Percentiles rank a stretch among this genome's conserved stretches.
Conservation (phyloP, 2,888 invertebrate genomes). For the Phasia obesa region DNA sequence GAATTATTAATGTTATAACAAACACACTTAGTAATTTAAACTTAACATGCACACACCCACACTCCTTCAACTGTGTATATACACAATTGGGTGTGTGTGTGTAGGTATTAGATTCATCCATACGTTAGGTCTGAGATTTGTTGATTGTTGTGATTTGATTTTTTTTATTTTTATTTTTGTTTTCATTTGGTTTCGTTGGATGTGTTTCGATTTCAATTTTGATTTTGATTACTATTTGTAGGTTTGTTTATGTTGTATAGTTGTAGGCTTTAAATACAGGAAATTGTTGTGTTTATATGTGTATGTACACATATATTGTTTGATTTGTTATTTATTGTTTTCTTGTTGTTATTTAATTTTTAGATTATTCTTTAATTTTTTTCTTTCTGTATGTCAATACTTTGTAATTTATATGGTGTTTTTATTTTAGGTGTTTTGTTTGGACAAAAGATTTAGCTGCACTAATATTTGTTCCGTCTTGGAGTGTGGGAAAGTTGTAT, state of each 20-base stretch:
- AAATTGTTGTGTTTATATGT: constrained; percentile 48
- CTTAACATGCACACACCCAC: not conserved
- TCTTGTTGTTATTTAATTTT: constrained; percentile 57
- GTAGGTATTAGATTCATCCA: not conserved
- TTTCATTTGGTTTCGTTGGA: not conserved
- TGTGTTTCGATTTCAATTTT: no score
- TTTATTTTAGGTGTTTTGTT: constrained; percentile 16
- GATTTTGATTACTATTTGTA: not conserved
- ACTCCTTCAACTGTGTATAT: not conserved
- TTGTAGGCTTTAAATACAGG: constrained; percentile 19
- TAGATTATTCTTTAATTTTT: constrained; percentile 29
- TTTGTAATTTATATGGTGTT: constrained; percentile 10
- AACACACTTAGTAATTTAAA: constrained; percentile 46
- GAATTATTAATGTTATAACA: constrained; percentile 62
- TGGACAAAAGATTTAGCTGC: not conserved
- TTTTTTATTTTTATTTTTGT: not conserved
- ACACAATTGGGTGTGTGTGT: not conserved
- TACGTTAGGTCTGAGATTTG: constrained; percentile 34
- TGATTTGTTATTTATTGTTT: constrained; percentile 39
- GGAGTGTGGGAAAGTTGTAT: constrained; percentile 5
- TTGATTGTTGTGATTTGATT: constrained; percentile 49
- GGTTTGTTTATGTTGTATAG: not conserved
- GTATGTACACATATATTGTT: constrained; percentile 39
- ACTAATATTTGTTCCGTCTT: not conserved
- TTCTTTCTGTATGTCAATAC: not conserved